Evolutionary conservation across 2,888 invertebrate genomes (phyloP), one percentile per base, ranked within the genome.

Genomic region (Lasioglossum zephyrum): DNA sequence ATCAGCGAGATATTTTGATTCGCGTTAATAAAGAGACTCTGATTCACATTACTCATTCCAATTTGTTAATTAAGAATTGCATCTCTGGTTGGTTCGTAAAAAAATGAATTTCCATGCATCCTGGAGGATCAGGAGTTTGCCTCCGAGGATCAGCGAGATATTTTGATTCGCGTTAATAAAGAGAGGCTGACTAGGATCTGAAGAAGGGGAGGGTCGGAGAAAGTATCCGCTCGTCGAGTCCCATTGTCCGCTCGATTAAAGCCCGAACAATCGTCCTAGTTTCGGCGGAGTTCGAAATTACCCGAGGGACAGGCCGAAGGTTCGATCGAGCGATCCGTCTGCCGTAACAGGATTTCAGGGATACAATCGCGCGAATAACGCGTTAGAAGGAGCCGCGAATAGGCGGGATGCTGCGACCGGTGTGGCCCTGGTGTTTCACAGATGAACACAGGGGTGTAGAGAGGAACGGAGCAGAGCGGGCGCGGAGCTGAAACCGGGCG

Each of bases 401-500:
- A 84, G 92, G 88, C 88, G 88, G 89, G 85, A 84, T 86, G 83
- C 26, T 60, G 60, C 80, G 72, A 83, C 39, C 73, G 80, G 18
- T 16, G 60, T 60, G 60, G 60, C 60, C 66, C 84, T 88, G 91
- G 91, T 13, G 89, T 92, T 89, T 90, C 88, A 88, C 89, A 89
- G 88, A 87, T 77, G 88, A 86, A 82, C 85, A 53, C 53, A 22
- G 89, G 87, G 88, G 88, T 82, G 89, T 86, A 60, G 26, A 60
- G 57, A 9, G n/a, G 57, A 26, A 16, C 60, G 26, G 26, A 13
- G 60, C 60, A 6, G 60, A 60, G 60, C 1, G n/a, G 60, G 53
- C 5, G 53, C 53, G 53, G 53, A 22, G 53, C 53, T 53, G 53
- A 53, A 53, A 86, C 82, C 92, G 93, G 93, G 92, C 94, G 94